Conservation (phyloP, 1,140 invertebrate genomes). For the Atta texana region DNA sequence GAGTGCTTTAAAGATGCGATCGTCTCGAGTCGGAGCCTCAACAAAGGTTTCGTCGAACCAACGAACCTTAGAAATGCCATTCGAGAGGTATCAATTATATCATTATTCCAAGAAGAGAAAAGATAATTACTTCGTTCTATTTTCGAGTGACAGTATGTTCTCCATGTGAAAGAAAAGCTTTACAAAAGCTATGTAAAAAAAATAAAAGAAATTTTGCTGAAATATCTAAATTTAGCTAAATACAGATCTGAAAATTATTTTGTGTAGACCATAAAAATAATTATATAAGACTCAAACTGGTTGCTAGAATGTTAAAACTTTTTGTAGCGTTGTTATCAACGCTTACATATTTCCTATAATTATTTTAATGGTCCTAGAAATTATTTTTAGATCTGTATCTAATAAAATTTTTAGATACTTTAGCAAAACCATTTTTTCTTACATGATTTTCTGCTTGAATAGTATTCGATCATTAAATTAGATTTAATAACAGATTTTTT, state of each 20-base stretch:
- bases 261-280: too few species aligned
- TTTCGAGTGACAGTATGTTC: background rate
- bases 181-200: background rate
- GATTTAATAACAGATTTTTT: background rate
- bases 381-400: too few species aligned
- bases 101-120: background rate
- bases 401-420: too few species aligned
- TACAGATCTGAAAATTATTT: too few species aligned
- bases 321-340: too few species aligned
- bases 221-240: too few species aligned
- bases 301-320: too few species aligned
- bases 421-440: too few species aligned
- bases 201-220: too few species aligned
- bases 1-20: conserved; percentile 84
- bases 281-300: too few species aligned
- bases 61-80: conserved; percentile 77
- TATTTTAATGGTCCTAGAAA: too few species aligned
- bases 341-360: too few species aligned
- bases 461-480: background rate
- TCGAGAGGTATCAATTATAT: conserved; percentile 77
- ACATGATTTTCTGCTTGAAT: background rate
- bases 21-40: conserved; percentile 82
- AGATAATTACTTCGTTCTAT: background rate
- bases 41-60: conserved; percentile 81
- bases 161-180: background rate